These are phyloP conservation scores for Aethes cnicana DNA, from an alignment of 2,888 invertebrate species.

Conservation along the genomic window DNA sequence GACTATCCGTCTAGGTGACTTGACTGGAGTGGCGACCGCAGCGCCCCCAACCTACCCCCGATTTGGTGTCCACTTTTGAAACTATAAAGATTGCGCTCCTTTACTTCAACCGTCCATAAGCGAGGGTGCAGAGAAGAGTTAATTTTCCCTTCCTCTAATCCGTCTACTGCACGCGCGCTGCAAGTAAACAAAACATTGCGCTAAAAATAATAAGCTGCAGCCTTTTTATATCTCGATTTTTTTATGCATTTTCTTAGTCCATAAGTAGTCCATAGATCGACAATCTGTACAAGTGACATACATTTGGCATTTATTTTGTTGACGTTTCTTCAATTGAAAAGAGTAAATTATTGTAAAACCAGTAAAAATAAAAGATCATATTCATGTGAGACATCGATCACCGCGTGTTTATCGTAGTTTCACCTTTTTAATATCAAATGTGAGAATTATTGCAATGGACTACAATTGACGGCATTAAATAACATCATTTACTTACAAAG, in stretches of 20 bases:
- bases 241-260: background rate
- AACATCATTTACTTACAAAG: too few species aligned
- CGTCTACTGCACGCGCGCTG: constrained; percentile 82
- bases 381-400: background rate
- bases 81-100: too few species aligned
- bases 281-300: background rate
- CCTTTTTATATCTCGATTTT: background rate
- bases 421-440: background rate
- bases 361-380: background rate
- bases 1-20: too few species aligned
- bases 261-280: background rate
- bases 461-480: too few species aligned
- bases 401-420: background rate
- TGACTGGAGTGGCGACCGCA: too few species aligned
- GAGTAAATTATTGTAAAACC: constrained; percentile 21
- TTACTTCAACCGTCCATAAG: too few species aligned
- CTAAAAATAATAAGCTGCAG: background rate
- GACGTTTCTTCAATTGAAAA: constrained; percentile 14
- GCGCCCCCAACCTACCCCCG: too few species aligned
- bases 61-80: too few species aligned
- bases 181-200: constrained; percentile 7
- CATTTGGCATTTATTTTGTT: constrained; percentile 17
- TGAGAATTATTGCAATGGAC: too few species aligned
- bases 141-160: constrained; percentile 70
- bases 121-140: constrained; percentile 84